phyloP scores from a whole-genome alignment of 1,140 invertebrate genomes.

The Zophobas atratus region DNA sequence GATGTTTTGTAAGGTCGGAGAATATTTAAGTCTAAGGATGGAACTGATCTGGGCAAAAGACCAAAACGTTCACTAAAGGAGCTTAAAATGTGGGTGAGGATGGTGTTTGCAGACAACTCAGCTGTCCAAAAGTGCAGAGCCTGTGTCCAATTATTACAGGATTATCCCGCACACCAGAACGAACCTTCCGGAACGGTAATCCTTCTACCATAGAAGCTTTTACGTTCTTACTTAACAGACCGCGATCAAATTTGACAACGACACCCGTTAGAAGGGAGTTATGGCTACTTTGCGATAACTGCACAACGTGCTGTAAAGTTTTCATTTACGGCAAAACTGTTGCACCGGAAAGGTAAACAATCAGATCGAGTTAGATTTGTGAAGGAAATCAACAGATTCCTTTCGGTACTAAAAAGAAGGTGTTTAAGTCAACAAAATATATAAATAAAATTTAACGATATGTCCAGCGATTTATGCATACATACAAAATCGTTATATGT shows the following conservation, averaged over 20 bases:
- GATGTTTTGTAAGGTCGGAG: neutral
- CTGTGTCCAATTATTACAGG: constrained; percentile 38
- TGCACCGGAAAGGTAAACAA: no score
- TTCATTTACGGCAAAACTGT: neutral
- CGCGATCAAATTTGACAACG: constrained; percentile 28
- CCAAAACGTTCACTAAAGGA: constrained; percentile 11
- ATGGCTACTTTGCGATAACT: neutral
- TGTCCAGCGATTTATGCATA: no score
- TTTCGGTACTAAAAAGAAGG: no score
- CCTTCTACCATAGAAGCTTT: constrained; percentile 10
- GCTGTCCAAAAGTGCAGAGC: constrained; percentile 38
- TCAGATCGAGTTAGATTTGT: no score
- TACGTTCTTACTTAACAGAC: constrained; percentile 32
- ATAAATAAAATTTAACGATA: no score
- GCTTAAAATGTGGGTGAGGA: constrained; percentile 18
- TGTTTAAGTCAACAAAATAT: no score
- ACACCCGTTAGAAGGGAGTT: neutral
- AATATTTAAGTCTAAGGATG: constrained; percentile 4
- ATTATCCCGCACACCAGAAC: constrained; percentile 17
- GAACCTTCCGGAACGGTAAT: constrained; percentile 26
- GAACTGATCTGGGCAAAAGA: constrained; percentile 16
- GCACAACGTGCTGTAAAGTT: neutral
- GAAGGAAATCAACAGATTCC: no score
- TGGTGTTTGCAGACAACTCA: constrained; percentile 26
- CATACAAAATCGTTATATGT: no score